These are phyloP conservation scores for Ptilonorhynchus violaceus DNA, from an alignment of 2,113 vertebrate species.

Conservation along the genomic window DNA sequence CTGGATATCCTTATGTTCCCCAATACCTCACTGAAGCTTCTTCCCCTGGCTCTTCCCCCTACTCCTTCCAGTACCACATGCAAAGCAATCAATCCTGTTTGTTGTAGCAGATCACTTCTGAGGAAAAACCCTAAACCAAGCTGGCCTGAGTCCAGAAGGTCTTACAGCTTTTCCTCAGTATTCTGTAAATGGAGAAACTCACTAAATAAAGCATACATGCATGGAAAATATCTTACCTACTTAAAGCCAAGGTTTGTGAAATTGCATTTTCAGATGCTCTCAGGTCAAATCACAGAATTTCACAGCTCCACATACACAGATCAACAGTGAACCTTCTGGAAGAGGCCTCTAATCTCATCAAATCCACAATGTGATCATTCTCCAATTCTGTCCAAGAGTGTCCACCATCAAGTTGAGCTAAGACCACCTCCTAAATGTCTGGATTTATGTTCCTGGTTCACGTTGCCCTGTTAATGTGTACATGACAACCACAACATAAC, in stretches of 20 bases:
- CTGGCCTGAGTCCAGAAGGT: neutral
- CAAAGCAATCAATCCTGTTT: neutral
- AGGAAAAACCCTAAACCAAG: neutral
- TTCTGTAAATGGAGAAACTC: neutral
- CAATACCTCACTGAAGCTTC: neutral
- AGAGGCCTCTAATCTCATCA: neutral
- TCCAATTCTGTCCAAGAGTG: neutral
- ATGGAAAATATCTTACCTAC: neutral
- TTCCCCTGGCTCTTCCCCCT: neutral
- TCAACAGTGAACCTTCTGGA: neutral
- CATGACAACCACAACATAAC: neutral
- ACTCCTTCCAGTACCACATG: neutral
- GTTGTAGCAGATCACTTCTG: neutral
- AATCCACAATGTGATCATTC: neutral
- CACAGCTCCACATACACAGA: neutral
- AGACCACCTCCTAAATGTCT: neutral
- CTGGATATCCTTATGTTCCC: neutral
- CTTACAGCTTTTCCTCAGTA: neutral
- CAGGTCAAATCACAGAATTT: neutral
- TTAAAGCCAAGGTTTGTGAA: neutral
- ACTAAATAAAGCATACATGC: neutral
- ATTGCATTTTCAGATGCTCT: neutral
- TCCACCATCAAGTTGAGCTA: rapidly evolving
- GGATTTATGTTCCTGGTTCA: neutral
- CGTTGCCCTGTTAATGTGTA: neutral